Conservation (phyloP, 2,888 invertebrate genomes). For the Nomada fucata region DNA sequence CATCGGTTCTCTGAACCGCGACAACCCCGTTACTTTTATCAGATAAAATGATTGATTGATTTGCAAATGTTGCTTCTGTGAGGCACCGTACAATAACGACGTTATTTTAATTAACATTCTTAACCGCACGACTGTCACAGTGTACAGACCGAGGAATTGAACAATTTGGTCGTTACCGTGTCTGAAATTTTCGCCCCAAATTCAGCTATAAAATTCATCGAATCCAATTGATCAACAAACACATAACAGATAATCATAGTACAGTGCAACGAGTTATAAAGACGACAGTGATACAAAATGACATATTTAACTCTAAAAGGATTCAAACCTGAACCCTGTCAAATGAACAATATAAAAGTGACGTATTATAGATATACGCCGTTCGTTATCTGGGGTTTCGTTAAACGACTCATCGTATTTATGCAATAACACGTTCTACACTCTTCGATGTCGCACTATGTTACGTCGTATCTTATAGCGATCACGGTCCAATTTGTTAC, state of each 20-base stretch:
- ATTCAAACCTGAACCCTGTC: conserved; percentile 54
- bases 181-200: conserved; percentile 25
- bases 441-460: conserved; percentile 60
- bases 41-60: conserved; percentile 55
- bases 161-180: conserved; percentile 55
- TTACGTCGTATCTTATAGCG: conserved; percentile 32
- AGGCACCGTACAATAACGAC: conserved; percentile 65
- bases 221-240: conserved; percentile 40
- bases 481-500: conserved; percentile 47
- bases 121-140: conserved; percentile 34
- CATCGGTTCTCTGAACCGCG: conserved; percentile 44
- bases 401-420: conserved; percentile 49
- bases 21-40: conserved; percentile 42
- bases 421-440: conserved; percentile 51
- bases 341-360: conserved; percentile 70
- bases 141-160: conserved; percentile 40
- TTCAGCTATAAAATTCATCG: conserved; percentile 23
- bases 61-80: conserved; percentile 50
- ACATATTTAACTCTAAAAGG: conserved; percentile 24
- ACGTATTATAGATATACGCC: conserved; percentile 66
- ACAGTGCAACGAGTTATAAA: conserved; percentile 65
- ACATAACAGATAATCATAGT: conserved; percentile 53
- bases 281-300: conserved; percentile 67
- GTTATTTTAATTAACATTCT: conserved; percentile 43
- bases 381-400: conserved; percentile 40